Conservation (phyloP, 2,113 vertebrate genomes). For the Odontophorus gujanensis region DNA sequence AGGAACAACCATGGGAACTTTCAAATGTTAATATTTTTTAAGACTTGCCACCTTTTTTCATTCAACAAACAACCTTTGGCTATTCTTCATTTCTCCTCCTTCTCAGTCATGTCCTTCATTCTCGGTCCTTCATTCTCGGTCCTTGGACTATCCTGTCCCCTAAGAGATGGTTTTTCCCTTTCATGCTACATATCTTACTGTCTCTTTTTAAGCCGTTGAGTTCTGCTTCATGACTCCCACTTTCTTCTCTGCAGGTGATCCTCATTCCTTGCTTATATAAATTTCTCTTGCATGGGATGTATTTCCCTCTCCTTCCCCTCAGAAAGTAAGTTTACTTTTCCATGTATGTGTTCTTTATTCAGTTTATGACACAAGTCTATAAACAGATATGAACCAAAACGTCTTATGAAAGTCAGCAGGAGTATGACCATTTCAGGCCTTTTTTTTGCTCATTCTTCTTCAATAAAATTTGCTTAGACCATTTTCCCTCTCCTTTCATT, state of each 20-base stretch:
- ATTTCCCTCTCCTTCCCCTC: not conserved
- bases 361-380: not conserved
- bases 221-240: not conserved
- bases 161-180: not conserved
- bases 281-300: not conserved
- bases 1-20: not conserved
- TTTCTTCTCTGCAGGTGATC: constrained; percentile 1
- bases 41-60: not conserved
- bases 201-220: constrained; percentile 24
- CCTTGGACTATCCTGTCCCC: not conserved
- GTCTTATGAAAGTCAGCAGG: not conserved
- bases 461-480: not conserved
- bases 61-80: not conserved
- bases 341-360: not conserved
- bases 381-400: not conserved
- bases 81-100: not conserved
- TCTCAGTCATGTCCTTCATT: not conserved
- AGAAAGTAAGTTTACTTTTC: not conserved
- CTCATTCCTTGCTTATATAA: not conserved
- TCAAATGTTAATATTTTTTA: not conserved
- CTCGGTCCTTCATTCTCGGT: not conserved
- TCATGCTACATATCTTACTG: not conserved
- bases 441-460: not conserved
- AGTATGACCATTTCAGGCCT: not conserved
- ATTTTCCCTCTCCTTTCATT: not conserved